Conservation (phyloP, 2,113 vertebrate genomes). For the Larimichthys crocea region DNA sequence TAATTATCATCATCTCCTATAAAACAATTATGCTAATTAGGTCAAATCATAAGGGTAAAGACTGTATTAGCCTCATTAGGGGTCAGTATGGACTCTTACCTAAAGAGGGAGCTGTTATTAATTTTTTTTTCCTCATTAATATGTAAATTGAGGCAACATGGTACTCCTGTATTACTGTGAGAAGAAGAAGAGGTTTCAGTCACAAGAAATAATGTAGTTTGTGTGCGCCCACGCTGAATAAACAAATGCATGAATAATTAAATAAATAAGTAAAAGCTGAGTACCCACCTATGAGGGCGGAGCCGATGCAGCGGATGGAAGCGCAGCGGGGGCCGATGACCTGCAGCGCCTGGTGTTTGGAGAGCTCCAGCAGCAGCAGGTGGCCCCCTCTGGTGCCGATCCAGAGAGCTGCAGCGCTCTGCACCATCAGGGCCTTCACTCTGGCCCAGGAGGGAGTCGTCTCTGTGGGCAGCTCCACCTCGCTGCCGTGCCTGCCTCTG, state of each 20-base stretch:
- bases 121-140: not conserved
- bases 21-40: not conserved
- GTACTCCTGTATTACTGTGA: not conserved
- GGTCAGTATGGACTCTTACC: not conserved
- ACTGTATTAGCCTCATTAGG: not conserved
- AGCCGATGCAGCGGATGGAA: constrained; percentile 88
- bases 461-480: constrained; percentile 17
- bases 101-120: not conserved
- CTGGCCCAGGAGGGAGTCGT: constrained; percentile 75
- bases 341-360: constrained; percentile 86
- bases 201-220: not conserved
- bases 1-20: not conserved
- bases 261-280: not conserved
- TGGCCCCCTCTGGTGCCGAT: constrained; percentile 93
- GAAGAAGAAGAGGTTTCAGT: not conserved
- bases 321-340: constrained; percentile 85
- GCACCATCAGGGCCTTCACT: constrained; percentile 93
- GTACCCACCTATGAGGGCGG: constrained; percentile 85
- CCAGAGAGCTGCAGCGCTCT: constrained; percentile 90
- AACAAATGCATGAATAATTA: not conserved
- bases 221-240: no score
- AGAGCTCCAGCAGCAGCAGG: constrained; percentile 91
- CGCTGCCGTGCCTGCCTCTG: constrained; percentile 67
- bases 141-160: not conserved
- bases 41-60: not conserved